Percentiles rank a stretch among this genome's conserved stretches.
These are phyloP conservation scores for Elaphurus davidianus DNA, from an alignment of 2,113 vertebrate species.

Conservation along the genomic window DNA sequence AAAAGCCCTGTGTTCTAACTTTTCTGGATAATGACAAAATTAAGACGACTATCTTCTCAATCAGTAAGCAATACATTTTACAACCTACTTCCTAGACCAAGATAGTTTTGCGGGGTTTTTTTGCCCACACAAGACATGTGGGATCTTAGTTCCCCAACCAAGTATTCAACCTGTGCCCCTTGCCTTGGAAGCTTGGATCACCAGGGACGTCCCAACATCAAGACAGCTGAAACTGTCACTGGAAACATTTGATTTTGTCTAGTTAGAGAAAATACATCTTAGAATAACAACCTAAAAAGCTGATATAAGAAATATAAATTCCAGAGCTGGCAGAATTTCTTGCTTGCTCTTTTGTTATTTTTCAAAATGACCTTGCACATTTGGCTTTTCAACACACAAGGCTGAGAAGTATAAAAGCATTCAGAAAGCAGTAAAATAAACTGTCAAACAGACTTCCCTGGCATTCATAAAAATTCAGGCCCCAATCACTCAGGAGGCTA, in stretches of 20 bases:
- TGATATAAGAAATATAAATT: background rate
- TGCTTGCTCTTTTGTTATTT: background rate
- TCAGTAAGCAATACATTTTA: background rate
- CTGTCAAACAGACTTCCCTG: background rate
- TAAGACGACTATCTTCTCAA: background rate
- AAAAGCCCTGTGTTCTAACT: background rate
- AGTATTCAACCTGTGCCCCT: background rate
- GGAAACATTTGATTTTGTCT: background rate
- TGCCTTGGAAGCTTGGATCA: background rate
- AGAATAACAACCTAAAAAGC: background rate
- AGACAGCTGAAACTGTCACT: background rate
- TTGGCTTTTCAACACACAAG: background rate
- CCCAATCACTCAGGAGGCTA: background rate
- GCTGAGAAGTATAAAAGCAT: background rate
- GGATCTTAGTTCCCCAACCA: background rate
- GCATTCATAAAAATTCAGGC: background rate
- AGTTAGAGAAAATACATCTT: background rate
- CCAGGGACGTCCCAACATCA: background rate
- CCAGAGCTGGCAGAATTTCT: background rate
- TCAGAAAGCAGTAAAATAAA: background rate
- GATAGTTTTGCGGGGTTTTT: background rate
- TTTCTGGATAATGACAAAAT: background rate
- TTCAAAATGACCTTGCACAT: background rate
- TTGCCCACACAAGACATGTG: background rate
- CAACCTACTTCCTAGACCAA: background rate